phyloP scores from a whole-genome alignment of 2,888 invertebrate species.

The Hirtodrosophila alboralis region DNA sequence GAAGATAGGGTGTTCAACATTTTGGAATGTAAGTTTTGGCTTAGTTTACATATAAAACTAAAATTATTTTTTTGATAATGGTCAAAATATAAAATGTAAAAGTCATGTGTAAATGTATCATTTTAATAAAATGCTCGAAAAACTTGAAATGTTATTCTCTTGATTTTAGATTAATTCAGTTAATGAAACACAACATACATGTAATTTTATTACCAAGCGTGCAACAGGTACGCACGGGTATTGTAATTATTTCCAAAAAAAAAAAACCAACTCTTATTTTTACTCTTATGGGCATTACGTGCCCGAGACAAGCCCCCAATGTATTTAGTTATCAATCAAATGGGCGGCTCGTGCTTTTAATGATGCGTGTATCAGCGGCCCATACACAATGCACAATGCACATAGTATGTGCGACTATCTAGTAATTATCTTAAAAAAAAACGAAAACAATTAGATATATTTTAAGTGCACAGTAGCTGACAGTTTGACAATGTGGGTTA shows the following conservation, averaged over 20 bases:
- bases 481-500: constrained; percentile 18
- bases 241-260: not conserved
- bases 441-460: constrained; percentile 31
- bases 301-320: constrained; percentile 21
- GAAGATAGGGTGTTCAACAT: too few species aligned
- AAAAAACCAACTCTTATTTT: not conserved
- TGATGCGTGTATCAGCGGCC: constrained; percentile 16
- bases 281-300: constrained; percentile 15
- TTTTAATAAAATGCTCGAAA: too few species aligned
- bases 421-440: constrained; percentile 26
- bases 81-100: too few species aligned
- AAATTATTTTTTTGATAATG: too few species aligned
- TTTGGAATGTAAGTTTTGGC: too few species aligned
- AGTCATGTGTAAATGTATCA: too few species aligned
- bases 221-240: constrained; percentile 18
- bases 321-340: constrained; percentile 22
- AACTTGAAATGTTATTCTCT: too few species aligned
- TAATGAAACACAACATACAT: too few species aligned
- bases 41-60: too few species aligned
- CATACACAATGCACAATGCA: not conserved
- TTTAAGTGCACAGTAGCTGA: constrained; percentile 35
- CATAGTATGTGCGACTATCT: constrained; percentile 3
- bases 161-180: too few species aligned
- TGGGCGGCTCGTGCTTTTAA: constrained; percentile 20
- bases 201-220: constrained; percentile 3